Base-by-base conservation (phyloP, 1,140 invertebrate genomes). In the Sarcophaga bullata region DNA sequence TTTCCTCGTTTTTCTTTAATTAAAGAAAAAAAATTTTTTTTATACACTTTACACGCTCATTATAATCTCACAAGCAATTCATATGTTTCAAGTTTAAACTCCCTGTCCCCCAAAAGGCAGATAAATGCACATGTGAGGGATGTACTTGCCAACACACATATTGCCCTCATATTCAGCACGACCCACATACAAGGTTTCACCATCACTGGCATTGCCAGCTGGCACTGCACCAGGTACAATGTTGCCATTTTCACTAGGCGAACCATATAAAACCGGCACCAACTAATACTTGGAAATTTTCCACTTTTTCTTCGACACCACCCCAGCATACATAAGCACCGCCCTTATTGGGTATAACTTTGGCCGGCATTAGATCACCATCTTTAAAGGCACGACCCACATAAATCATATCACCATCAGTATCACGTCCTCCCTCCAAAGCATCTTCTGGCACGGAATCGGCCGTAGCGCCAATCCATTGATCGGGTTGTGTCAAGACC, bases 121-220 rank as follows among this genome's bases (percentile, higher is more conserved):
- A 84, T 94, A 94, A 49, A 93, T 91, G 15, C 89, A 89, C 91
- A 84, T 94, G 93, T 68, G 92, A 92, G 0, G 93, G 93, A 50
- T 94, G 93, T 17, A 94, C 87, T 93, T 92, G 7, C 91, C 91
- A 17, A 91, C 91, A 54, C 92, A 92, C 8, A 93, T 83, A 4
- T 92, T 91, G 3, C 93, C 91, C 82, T 92, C 91, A 84, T 94
- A 91, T 58, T 88, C 87, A 3, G 91, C 91, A 48, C 94, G 90
- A 37, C 93, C 94, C 80, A 94, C 91, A 84, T 93, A 95, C 0
- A 95, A 88, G 0, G 91, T 90, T 87, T 95, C 94, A 0, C 92
- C 94, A 78, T 90, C 91, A 46, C 90, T 87, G 0, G 93, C 93
- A 68, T 91, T 90, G 3, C 94, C 94, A 15, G 91, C 92, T 78